Percentiles rank a stretch among this genome's conserved stretches.
Conservation (phyloP, 2,888 invertebrate species). For the Nomada hirtipes region DNA sequence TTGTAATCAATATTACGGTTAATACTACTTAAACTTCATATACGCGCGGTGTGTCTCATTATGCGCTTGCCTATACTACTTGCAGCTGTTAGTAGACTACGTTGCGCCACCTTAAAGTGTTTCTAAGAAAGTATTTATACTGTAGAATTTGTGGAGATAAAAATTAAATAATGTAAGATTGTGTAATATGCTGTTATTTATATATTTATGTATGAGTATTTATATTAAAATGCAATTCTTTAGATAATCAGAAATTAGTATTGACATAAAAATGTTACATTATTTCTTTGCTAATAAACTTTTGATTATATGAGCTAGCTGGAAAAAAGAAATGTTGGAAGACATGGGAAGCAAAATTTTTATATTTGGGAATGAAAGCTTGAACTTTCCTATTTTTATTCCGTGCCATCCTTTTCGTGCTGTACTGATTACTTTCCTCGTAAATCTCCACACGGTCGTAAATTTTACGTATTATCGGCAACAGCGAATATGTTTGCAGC, state of each 20-base stretch:
- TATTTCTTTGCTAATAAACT: no score
- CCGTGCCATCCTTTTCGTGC: background rate
- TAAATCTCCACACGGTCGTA: slow-evolving; percentile 3
- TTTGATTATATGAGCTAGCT: background rate
- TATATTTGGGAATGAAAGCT: background rate
- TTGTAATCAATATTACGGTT: background rate
- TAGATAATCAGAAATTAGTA: no score
- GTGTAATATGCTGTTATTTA: no score
- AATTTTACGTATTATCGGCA: background rate
- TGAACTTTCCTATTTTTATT: background rate
- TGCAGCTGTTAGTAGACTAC: background rate
- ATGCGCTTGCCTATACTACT: slow-evolving; percentile 8
- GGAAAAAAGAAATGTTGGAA: background rate
- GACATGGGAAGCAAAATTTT: background rate
- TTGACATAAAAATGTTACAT: no score
- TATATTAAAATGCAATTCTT: no score
- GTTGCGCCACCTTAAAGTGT: background rate
- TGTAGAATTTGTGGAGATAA: no score
- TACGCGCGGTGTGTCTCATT: background rate
- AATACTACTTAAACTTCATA: background rate
- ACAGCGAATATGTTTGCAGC: background rate
- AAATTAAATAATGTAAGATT: no score
- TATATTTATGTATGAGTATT: no score
- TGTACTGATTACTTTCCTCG: slow-evolving; percentile 13
- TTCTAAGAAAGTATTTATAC: background rate